A percentile compares a stretch with the other conserved stretches of the same genome.
Conservation (phyloP, 2,113 vertebrate species). For the Echinops telfairi region DNA sequence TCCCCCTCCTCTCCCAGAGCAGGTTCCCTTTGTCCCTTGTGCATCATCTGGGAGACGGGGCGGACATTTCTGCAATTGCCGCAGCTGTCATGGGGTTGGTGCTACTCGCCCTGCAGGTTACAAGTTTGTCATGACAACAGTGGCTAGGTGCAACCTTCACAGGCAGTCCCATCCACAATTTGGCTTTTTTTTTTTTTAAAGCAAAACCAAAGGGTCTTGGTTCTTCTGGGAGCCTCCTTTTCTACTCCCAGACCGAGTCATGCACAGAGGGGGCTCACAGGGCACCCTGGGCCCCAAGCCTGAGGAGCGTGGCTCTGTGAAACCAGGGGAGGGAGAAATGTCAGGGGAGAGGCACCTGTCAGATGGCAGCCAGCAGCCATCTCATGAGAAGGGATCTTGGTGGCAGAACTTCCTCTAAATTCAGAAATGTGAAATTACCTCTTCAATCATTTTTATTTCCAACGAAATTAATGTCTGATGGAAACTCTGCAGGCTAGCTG, state of each 20-base stretch:
- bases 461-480: neutral
- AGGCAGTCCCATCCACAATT: constrained; percentile 26
- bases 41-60: neutral
- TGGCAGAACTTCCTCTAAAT: neutral
- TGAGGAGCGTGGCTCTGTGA: neutral
- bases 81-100: neutral
- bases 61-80: neutral
- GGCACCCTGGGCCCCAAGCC: too few relatives aligned
- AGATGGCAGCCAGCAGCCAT: neutral
- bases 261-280: neutral
- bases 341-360: neutral
- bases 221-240: constrained; percentile 21
- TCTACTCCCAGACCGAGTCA: neutral
- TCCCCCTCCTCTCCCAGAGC: neutral
- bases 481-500: neutral
- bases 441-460: constrained; percentile 52
- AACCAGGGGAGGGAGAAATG: neutral
- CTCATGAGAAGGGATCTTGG: constrained; percentile 33
- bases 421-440: constrained; percentile 28
- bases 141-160: neutral
- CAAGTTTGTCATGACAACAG: neutral
- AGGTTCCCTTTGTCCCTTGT: neutral
- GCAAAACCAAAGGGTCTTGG: neutral
- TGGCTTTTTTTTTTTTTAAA: neutral
- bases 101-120: neutral